A percentile compares a stretch with the other conserved stretches of the same genome.
Evolutionary conservation across 2,113 vertebrate species (phyloP).

Genomic region (Chunga burmeisteri): DNA sequence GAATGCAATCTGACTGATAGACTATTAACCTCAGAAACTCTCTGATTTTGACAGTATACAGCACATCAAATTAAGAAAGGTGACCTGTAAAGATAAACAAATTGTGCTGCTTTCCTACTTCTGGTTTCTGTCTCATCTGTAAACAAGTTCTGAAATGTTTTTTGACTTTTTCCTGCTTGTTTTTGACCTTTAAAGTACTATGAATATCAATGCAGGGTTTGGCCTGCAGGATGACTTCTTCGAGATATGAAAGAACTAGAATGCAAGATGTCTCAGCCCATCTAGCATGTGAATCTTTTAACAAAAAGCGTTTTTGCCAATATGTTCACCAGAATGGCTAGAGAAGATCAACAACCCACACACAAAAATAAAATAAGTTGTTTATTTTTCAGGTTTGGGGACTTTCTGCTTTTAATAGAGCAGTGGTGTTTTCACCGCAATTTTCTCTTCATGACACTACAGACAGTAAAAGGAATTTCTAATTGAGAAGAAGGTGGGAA

Average conservation of each 20-base stretch:
- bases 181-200: constrained; percentile 1
- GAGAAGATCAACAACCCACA: neutral
- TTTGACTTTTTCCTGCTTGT: neutral
- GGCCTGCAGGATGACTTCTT: neutral
- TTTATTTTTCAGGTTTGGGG: neutral
- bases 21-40: constrained; percentile 8
- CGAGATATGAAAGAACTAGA: neutral
- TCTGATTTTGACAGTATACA: neutral
- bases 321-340: neutral
- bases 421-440: neutral
- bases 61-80: constrained; percentile 6
- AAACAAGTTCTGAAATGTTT: neutral
- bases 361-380: rapidly evolving
- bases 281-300: neutral
- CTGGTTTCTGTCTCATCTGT: neutral
- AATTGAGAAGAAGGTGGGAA: neutral
- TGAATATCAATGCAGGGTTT: neutral
- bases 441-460: neutral
- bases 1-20: constrained; percentile 17
- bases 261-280: neutral
- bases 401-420: neutral
- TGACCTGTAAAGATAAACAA: constrained; percentile 3
- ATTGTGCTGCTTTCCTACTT: neutral
- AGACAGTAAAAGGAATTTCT: neutral
- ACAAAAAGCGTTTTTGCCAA: neutral